Evolutionary conservation across 2,797 vertebrate species (phyloP), one percentile per base, ranked within the genome.

Genomic region (Leuciscus waleckii): DNA sequence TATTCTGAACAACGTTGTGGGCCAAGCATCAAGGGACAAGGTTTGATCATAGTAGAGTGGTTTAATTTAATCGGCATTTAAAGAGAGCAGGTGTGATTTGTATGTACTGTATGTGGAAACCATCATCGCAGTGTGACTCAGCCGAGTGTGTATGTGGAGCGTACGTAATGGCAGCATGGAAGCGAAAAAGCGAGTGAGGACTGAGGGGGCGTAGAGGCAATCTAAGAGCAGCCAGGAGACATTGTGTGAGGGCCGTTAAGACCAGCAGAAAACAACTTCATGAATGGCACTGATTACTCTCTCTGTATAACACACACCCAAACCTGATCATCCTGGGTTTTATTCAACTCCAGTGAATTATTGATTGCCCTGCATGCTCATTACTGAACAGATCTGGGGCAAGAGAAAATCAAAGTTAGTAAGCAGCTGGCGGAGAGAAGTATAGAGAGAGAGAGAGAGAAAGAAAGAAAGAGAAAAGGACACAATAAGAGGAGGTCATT

Each of bases 311-410:
- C 88, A 90, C 92, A 91, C 83, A 93, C 91, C 92, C 91, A 92
- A 90, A 92, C 85, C 92, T 92, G 93, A 93, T 94, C 90, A 93
- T 71, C 81, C 85, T 88, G 87, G 37, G 81, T 91, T 91, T 91
- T 92, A 94, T 92, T 94, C 93, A 93, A 92, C 88, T 91, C 92
- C 92, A 89, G 91, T 96, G 95, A 96, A 97, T 96, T 97, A 97
- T 95, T 95, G 96, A 97, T 96, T 94, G 94, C 93, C 94, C 95
- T 92, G 93, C 93, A 91, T 91, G 93, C 95, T 97, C 94, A 91
- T 94, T 94, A 96, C 92, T 91, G 92, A 93, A 94, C 93, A 94
- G 95, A 95, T 94, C 93, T 94, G 91, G 93, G 85, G 85, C 91
- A 91, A 92, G 93, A 92, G 32, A 82, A 95, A 96, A 96, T 96